phyloP scores from a whole-genome alignment of 2,113 vertebrate species.

The Notarius lentiginosus region DNA sequence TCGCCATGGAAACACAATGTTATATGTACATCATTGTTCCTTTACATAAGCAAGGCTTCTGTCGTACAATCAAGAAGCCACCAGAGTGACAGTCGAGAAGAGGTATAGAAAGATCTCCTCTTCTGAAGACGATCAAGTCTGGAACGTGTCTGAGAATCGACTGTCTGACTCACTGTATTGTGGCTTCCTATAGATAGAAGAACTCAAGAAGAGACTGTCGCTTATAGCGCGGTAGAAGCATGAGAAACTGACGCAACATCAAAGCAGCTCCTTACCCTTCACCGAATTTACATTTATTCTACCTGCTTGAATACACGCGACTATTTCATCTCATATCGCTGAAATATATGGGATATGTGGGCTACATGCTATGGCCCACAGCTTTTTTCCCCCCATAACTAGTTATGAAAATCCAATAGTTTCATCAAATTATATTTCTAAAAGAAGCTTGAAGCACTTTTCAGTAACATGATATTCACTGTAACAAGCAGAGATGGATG shows the following conservation, averaged over 20 bases:
- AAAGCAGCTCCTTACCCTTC: not conserved
- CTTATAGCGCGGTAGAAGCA: not conserved
- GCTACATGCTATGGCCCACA: not conserved
- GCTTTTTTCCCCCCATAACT: not conserved
- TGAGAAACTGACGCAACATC: not conserved
- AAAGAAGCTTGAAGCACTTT: not conserved
- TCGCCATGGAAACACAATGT: conserved; percentile 9
- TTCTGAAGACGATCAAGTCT: not conserved
- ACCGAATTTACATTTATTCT: not conserved
- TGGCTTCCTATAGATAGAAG: not conserved
- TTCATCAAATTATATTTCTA: not conserved
- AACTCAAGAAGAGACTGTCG: not conserved
- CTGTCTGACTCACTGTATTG: too few species aligned
- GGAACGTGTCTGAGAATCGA: not conserved
- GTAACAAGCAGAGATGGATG: not conserved
- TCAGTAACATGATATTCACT: not conserved
- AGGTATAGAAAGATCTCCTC: not conserved
- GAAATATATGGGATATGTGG: too few species aligned
- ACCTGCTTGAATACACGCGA: not conserved
- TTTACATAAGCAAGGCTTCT: not conserved
- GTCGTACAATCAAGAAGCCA: not conserved
- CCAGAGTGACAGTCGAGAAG: too few species aligned
- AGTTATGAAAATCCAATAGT: not conserved
- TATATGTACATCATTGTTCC: conserved; percentile 8
- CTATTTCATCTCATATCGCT: not conserved